Evolutionary conservation across 2,113 vertebrate species (phyloP).

Genomic region (Phaethon lepturus): DNA sequence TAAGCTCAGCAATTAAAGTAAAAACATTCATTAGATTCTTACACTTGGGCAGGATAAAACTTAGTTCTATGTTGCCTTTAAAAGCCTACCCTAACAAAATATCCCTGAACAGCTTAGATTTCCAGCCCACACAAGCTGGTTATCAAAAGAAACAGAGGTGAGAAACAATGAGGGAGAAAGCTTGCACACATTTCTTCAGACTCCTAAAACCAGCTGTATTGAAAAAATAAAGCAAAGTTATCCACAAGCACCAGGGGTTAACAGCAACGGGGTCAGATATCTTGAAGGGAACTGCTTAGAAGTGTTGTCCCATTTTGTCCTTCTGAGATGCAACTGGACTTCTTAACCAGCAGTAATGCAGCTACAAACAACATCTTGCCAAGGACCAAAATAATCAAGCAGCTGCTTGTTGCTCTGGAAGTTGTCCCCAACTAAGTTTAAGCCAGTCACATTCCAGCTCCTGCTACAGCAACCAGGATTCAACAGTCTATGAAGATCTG

Average conservation of each 20-base stretch:
- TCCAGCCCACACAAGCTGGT: constrained; percentile 52
- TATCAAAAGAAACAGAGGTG: constrained; percentile 29
- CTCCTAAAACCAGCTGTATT: background rate
- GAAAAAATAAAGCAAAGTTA: background rate
- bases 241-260: background rate
- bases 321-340: background rate
- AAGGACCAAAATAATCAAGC: background rate
- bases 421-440: background rate
- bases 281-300: background rate
- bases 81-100: constrained; percentile 23
- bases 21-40: constrained; percentile 32
- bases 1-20: constrained; percentile 11
- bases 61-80: background rate
- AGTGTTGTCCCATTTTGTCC: background rate
- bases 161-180: background rate
- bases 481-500: background rate
- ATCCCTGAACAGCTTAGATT: constrained; percentile 31
- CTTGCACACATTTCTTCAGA: background rate
- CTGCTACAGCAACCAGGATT: background rate
- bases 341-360: background rate
- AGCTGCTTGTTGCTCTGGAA: background rate
- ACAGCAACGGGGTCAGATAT: background rate
- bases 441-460: background rate
- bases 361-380: background rate
- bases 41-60: constrained; percentile 1